phyloP scores from a whole-genome alignment of 92 coral and sea anemone species.

The Desmophyllum pertusum region DNA sequence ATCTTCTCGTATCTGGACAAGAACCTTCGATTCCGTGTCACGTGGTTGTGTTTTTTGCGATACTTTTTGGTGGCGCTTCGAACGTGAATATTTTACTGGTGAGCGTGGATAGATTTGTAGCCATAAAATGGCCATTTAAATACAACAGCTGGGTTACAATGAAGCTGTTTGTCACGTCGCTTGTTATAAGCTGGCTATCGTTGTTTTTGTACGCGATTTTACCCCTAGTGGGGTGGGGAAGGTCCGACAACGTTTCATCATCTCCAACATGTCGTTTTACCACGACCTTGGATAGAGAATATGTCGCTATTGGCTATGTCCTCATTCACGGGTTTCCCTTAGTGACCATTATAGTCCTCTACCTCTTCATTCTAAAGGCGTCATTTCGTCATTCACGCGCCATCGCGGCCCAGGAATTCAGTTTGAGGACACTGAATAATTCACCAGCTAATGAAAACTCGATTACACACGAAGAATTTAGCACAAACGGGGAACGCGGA shows the following conservation, averaged over 20 bases:
- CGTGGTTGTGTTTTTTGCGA: constrained; percentile 21
- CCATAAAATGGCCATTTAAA: constrained; percentile 52
- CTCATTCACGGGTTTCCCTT: constrained; percentile 36
- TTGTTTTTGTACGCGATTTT: constrained; percentile 24
- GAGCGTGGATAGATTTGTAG: constrained; percentile 37
- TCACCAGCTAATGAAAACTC: not conserved
- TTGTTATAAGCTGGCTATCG: constrained; percentile 24
- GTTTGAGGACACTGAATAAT: constrained; percentile 9
- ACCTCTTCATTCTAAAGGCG: constrained; percentile 32
- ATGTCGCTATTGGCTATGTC: not conserved
- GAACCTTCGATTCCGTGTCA: constrained; percentile 8
- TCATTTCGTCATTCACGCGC: constrained; percentile 35
- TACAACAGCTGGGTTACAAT: constrained; percentile 14
- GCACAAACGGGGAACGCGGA: constrained; percentile 14
- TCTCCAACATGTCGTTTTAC: constrained; percentile 31
- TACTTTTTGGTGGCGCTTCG: constrained; percentile 55
- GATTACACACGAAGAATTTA: constrained; percentile 3
- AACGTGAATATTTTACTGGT: constrained; percentile 38
- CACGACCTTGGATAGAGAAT: not conserved
- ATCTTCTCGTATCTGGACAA: not conserved
- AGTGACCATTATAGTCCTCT: constrained; percentile 9
- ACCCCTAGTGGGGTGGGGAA: constrained; percentile 46
- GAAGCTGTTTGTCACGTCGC: not conserved
- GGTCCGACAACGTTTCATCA: not conserved
- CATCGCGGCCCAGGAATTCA: constrained; percentile 44